Conservation (phyloP, 2,113 vertebrate species). For the Meleagris gallopavo region DNA sequence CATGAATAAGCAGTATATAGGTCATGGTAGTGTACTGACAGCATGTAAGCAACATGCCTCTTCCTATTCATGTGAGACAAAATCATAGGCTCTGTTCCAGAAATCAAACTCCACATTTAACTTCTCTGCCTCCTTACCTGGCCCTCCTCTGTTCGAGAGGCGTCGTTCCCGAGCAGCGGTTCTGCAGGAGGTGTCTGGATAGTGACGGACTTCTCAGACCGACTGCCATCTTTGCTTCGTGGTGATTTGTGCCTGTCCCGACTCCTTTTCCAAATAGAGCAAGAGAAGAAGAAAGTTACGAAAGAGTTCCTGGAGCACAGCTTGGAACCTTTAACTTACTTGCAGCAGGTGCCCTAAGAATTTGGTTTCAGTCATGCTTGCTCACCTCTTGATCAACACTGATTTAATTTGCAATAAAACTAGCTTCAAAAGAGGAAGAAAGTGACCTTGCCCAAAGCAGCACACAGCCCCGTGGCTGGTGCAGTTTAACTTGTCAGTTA, state of each 20-base stretch:
- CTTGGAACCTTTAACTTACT: background rate
- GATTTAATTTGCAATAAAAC: background rate
- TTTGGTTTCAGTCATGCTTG: background rate
- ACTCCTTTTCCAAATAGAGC: constrained; percentile 82
- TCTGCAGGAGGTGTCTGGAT: constrained; percentile 90
- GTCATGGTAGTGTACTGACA: background rate
- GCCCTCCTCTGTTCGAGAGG: constrained; percentile 81
- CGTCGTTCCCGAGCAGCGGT: constrained; percentile 85
- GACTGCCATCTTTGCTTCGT: constrained; percentile 90
- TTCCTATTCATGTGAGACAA: fast-evolving
- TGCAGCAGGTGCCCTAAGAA: background rate
- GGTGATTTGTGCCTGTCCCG: constrained; percentile 91
- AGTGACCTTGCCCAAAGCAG: background rate
- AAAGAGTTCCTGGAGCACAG: background rate
- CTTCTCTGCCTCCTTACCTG: constrained; percentile 81
- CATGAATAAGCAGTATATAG: background rate
- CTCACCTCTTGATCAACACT: background rate
- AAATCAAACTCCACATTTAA: fast-evolving
- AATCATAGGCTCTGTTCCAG: background rate
- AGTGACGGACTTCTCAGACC: constrained; percentile 93
- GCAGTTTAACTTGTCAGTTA: background rate
- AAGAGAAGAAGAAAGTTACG: background rate
- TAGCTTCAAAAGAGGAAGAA: background rate
- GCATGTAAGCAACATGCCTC: background rate
- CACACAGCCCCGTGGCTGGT: background rate